These are phyloP conservation scores for Anguilla obscura DNA, from an alignment of 2,797 vertebrate species.

Conservation along the genomic window DNA sequence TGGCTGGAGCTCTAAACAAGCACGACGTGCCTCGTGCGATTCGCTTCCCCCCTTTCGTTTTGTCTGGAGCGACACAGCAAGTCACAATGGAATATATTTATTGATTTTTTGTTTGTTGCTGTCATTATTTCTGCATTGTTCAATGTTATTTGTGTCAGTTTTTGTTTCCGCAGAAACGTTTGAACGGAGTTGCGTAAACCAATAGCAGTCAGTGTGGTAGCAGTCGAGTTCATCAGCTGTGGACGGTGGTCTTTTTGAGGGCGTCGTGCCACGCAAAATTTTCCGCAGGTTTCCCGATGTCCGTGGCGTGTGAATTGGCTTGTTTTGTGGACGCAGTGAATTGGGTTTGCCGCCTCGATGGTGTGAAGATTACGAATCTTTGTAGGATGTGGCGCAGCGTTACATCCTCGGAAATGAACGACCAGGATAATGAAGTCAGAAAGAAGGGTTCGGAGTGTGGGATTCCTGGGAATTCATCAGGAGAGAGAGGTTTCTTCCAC, in stretches of 20 bases:
- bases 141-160: background rate
- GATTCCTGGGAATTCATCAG: background rate
- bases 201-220: background rate
- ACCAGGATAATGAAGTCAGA: conserved; percentile 12
- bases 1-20: background rate
- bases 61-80: background rate
- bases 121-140: conserved; percentile 4
- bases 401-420: background rate
- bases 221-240: background rate
- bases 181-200: background rate
- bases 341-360: background rate
- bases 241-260: background rate
- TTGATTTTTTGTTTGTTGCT: conserved; percentile 7
- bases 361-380: background rate
- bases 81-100: background rate
- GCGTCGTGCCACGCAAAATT: background rate
- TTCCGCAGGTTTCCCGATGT: background rate
- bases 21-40: background rate
- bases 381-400: background rate
- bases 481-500: background rate
- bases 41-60: background rate
- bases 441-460: background rate
- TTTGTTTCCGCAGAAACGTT: background rate
- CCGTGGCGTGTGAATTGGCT: background rate
- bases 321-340: background rate